phyloP scores from a whole-genome alignment of 1,140 invertebrate species.

The Lepeophtheirus salmonis region DNA sequence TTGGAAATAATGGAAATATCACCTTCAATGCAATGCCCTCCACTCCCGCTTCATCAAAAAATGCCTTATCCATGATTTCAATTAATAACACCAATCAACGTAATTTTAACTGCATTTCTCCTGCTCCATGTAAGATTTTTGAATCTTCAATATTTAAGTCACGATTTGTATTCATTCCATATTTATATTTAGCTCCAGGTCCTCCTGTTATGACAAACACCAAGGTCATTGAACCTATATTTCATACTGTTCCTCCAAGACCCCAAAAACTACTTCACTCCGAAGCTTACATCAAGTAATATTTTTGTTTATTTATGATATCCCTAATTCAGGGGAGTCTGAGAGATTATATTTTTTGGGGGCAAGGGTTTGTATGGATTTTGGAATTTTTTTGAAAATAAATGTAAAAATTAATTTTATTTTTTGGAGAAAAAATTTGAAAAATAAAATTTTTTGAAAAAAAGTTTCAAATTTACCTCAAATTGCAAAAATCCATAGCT shows the following conservation, averaged over 20 bases:
- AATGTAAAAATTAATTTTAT: too few species aligned
- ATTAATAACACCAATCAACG: not conserved
- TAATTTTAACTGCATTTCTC: not conserved
- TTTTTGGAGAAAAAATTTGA: too few species aligned
- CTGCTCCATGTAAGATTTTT: not conserved
- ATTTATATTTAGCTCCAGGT: not conserved
- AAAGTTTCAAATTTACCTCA: too few species aligned
- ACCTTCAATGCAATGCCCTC: too few species aligned
- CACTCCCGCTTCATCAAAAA: not conserved
- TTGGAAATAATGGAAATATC: too few species aligned
- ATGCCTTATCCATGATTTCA: not conserved
- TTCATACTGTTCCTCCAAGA: conserved; percentile 77
- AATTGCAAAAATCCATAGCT: too few species aligned
- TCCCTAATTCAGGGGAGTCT: too few species aligned
- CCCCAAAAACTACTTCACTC: conserved; percentile 81
- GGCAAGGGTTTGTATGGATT: too few species aligned
- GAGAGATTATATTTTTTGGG: too few species aligned
- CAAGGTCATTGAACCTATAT: conserved; percentile 51
- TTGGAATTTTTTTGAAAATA: too few species aligned
- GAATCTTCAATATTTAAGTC: not conserved
- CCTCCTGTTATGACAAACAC: not conserved
- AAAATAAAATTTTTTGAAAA: too few species aligned
- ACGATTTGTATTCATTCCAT: not conserved
- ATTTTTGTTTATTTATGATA: too few species aligned
- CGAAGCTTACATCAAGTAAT: conserved; percentile 82